These are phyloP conservation scores for Thymallus thymallus DNA, from an alignment of 2,113 vertebrate genomes.

Conservation along the genomic window DNA sequence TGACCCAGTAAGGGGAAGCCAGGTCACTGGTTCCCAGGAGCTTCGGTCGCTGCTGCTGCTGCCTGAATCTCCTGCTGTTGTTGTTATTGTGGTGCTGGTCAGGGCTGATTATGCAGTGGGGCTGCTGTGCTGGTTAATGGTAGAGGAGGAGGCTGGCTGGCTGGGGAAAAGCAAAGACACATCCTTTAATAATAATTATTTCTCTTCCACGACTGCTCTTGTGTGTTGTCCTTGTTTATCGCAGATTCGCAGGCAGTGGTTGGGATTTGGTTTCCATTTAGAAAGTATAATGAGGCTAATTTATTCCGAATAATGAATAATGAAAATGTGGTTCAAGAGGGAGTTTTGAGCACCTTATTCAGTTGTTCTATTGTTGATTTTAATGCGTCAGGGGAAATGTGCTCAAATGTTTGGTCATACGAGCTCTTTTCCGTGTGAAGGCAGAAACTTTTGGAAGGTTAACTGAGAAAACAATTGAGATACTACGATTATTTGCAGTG, in stretches of 20 bases:
- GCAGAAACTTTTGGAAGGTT: too few species aligned
- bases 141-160: background rate
- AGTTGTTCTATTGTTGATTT: too few species aligned
- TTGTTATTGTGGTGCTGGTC: background rate
- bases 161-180: background rate
- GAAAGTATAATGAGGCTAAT: background rate
- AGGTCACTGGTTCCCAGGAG: background rate
- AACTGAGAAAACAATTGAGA: background rate
- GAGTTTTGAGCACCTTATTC: too few species aligned
- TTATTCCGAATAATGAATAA: background rate
- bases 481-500: background rate
- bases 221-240: background rate
- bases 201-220: background rate
- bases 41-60: background rate
- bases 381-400: too few species aligned
- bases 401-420: too few species aligned
- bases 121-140: background rate
- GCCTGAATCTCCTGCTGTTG: background rate
- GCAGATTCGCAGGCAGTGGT: background rate
- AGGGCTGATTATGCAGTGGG: background rate
- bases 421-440: too few species aligned
- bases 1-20: background rate
- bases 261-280: background rate
- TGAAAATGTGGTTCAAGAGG: too few species aligned
- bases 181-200: background rate